Conservation (phyloP, 2,797 vertebrate genomes). For the Selene dorsalis region DNA sequence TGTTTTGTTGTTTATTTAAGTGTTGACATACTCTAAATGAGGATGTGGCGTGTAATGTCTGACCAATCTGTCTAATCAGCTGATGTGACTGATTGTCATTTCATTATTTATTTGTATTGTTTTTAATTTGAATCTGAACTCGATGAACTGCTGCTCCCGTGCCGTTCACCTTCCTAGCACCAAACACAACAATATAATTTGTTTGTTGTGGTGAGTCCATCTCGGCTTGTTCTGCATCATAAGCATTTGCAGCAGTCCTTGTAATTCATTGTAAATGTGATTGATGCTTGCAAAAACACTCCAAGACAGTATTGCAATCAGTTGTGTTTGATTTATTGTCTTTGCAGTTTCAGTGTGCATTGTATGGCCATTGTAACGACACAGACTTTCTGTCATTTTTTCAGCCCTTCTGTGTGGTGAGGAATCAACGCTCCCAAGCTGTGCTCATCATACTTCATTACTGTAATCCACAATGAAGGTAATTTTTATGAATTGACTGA, state of each 20-base stretch:
- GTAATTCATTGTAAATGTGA: constrained; percentile 81
- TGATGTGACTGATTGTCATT: constrained; percentile 22
- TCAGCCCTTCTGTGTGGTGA: constrained; percentile 5
- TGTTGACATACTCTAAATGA: constrained; percentile 35
- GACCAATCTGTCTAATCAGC: constrained; percentile 30
- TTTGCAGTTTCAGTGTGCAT: constrained; percentile 62
- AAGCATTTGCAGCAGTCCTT: constrained; percentile 71
- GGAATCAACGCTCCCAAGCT: constrained; percentile 56
- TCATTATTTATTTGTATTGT: constrained; percentile 11
- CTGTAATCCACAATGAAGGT: constrained; percentile 79
- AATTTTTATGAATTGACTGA: constrained; percentile 80
- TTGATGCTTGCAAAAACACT: constrained; percentile 77
- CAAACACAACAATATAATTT: constrained; percentile 48
- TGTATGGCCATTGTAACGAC: constrained; percentile 56
- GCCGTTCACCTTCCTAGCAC: constrained; percentile 45
- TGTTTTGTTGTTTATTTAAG: constrained; percentile 11
- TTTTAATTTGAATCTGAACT: constrained; percentile 50
- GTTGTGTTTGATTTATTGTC: constrained; percentile 82
- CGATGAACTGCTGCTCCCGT: constrained; percentile 31
- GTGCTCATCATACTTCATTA: constrained; percentile 79
- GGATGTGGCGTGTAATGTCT: constrained; percentile 9
- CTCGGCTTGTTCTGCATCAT: constrained; percentile 63
- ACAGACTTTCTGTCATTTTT: constrained; percentile 60
- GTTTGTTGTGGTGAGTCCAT: constrained; percentile 55
- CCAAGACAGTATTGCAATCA: constrained; percentile 77